Evolutionary conservation across 2,113 vertebrate species (phyloP), one percentile per base, ranked within the genome.

Genomic region (Sinocyclocheilus rhinocerous): DNA sequence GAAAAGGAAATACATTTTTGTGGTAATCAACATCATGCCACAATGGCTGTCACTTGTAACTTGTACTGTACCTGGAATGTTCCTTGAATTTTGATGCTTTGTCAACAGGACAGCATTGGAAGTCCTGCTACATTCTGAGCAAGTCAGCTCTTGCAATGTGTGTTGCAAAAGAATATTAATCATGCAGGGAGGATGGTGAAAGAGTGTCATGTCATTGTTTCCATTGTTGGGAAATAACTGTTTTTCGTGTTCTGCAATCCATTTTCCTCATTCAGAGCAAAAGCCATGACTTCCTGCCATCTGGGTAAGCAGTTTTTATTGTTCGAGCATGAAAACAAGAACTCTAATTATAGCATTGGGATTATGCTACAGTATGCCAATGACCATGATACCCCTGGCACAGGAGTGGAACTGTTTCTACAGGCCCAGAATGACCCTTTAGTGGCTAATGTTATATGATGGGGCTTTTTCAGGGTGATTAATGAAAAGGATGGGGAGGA

Each of bases 211-310:
- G 88, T 87, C 85, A 89, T 87, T 89, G 88, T 89, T 89, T 89
- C 88, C 88, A 89, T 85, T 89, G 88, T 89, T 89, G 88, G 86
- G 86, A 87, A 89, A 89, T 89, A 89, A 86, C 86, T 89, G 88
- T 87, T 89, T 89, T 89, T 89, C 88, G 48, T 83, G 88, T 87
- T 89, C 80, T 87, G 88, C 87, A 85, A 87, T 85, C 86, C 84
- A 80, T 84, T 87, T 89, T 89, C 88, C 88, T 89, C 88, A 89
- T 89, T 89, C 86, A 87, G 86, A 87, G 88, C 88, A 89, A 89
- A 87, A 89, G 88, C 88, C 88, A 83, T 87, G 88, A 89, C 88
- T 89, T 89, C 88, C 88, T 89, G 88, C 88, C 88, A 89, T 89
- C 86, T 89, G 88, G 86, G 88, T 89, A 89, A 87, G 86, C 88